These are phyloP conservation scores for Drosophila guanche DNA, from an alignment of 1,140 invertebrate genomes.

Conservation along the genomic window DNA sequence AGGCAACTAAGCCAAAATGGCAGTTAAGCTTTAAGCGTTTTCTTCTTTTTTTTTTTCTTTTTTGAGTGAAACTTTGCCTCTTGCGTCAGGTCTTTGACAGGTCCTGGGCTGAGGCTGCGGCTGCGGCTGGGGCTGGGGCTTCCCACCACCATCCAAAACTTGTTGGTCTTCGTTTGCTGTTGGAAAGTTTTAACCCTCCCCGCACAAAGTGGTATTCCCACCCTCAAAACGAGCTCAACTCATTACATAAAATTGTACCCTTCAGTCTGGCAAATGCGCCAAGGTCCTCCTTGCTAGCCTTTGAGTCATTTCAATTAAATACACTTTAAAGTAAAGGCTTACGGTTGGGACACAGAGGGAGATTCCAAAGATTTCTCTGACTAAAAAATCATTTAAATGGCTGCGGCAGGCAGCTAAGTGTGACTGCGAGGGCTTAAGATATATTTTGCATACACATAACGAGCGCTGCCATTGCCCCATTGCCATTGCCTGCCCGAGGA, in stretches of 20 bases:
- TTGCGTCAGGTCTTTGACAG: constrained; percentile 7
- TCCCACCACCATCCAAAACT: constrained; percentile 24
- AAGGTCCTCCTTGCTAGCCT: constrained; percentile 33
- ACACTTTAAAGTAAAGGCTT: constrained; percentile 66
- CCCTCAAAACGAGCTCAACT: constrained; percentile 29
- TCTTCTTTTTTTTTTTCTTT: neutral
- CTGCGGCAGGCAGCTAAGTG: constrained; percentile 13
- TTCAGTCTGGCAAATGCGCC: neutral
- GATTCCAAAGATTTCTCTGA: constrained; percentile 13
- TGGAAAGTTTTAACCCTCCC: constrained; percentile 22
- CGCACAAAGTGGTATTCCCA: constrained; percentile 1
- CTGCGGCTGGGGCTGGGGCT: constrained; percentile 1
- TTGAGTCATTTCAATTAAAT: constrained; percentile 78
- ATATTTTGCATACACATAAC: constrained; percentile 46
- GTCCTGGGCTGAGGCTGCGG: too few relatives aligned
- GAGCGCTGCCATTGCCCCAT: neutral
- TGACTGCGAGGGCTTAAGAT: constrained; percentile 36
- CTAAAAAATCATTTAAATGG: constrained; percentile 39
- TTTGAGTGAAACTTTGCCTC: constrained; percentile 17
- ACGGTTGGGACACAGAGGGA: neutral
- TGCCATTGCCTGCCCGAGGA: constrained; percentile 38
- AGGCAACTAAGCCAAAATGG: constrained; percentile 1
- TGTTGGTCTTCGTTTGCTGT: constrained; percentile 40
- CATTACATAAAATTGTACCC: constrained; percentile 30
- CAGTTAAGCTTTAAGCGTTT: constrained; percentile 40